Percentiles rank a stretch among this genome's conserved stretches.
phyloP scores from a whole-genome alignment of 2,888 invertebrate species.

The Pterobdella sp. region DNA sequence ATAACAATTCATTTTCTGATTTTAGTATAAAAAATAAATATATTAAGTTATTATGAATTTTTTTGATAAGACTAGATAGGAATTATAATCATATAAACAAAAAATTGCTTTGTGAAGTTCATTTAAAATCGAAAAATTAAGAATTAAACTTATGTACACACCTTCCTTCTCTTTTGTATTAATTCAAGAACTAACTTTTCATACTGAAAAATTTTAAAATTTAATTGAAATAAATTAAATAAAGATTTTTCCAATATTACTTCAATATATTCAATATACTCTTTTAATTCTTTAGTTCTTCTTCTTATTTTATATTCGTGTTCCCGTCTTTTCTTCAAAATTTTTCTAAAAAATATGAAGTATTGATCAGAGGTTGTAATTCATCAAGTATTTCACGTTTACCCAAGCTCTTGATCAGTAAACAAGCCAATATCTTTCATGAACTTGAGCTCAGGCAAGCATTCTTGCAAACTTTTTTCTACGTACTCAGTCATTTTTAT shows the following conservation, averaged over 20 bases:
- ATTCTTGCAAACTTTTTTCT: conserved; percentile 28
- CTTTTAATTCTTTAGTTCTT: conserved; percentile 62
- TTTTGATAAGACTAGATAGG: neutral
- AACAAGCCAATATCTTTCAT: conserved; percentile 28
- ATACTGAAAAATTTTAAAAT: conserved; percentile 52
- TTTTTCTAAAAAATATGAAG: conserved; percentile 54
- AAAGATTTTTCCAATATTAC: conserved; percentile 45
- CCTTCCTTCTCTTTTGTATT: conserved; percentile 59
- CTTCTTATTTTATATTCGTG: conserved; percentile 68
- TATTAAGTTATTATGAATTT: neutral
- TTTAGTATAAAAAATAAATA: conserved; percentile 21
- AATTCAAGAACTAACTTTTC: conserved; percentile 64
- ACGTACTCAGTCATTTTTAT: conserved; percentile 28
- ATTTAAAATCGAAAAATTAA: neutral
- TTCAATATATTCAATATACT: conserved; percentile 51
- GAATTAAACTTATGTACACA: conserved; percentile 34
- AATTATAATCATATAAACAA: neutral
- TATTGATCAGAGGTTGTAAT: neutral
- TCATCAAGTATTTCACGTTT: neutral
- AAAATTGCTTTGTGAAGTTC: neutral
- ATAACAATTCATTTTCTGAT: conserved; percentile 51
- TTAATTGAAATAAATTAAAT: neutral
- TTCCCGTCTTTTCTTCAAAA: conserved; percentile 63
- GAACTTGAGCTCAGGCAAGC: conserved; percentile 27
- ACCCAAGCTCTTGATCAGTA: conserved; percentile 25